Evolutionary conservation across 2,113 vertebrate genomes (phyloP).

Genomic region (Phodopus roborovskii): DNA sequence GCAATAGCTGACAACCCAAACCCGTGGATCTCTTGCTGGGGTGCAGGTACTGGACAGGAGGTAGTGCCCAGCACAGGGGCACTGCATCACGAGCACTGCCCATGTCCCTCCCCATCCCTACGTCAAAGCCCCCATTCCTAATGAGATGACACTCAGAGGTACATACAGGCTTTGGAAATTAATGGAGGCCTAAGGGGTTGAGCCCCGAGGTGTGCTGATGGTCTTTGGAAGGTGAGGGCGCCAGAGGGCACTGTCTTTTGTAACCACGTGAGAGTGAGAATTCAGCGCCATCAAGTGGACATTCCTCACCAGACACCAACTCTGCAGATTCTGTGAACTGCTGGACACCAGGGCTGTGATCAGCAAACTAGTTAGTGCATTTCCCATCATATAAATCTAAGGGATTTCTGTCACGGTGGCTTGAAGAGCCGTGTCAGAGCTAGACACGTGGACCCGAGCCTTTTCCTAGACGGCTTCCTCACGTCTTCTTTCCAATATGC

Average conservation of each 20-base stretch:
- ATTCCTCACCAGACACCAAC: background rate
- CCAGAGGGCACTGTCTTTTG: background rate
- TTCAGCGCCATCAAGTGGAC: background rate
- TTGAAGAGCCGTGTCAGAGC: background rate
- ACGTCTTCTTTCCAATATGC: background rate
- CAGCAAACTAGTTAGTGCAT: background rate
- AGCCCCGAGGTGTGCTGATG: background rate
- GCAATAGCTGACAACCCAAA: fast-evolving
- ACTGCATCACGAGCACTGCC: fast-evolving
- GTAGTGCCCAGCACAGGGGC: no score
- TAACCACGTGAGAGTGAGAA: background rate
- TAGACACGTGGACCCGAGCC: background rate
- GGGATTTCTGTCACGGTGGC: background rate
- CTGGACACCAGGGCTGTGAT: background rate
- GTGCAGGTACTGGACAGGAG: background rate
- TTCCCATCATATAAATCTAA: no score
- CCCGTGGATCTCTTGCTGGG: background rate
- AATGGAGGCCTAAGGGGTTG: no score
- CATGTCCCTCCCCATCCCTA: no score
- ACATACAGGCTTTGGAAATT: background rate
- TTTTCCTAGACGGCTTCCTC: background rate
- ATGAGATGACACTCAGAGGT: background rate
- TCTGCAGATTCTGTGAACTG: background rate
- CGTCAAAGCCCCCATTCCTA: background rate
- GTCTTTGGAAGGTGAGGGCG: background rate